Conservation (phyloP, 2,888 invertebrate genomes). For the Platynereis dumerilii region DNA sequence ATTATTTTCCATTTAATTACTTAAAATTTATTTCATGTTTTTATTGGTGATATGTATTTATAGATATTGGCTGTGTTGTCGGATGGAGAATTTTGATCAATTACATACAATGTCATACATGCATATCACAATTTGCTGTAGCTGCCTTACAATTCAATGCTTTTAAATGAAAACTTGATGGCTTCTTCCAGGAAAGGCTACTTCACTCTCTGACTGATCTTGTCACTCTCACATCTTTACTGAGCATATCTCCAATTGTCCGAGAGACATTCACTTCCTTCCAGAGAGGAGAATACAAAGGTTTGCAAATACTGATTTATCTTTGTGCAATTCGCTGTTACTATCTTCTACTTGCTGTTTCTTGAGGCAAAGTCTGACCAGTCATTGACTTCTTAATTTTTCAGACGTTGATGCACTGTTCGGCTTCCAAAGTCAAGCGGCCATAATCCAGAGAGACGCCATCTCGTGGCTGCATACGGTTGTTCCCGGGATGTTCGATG, state of each 20-base stretch:
- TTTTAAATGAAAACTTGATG: too few species aligned
- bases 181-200: constrained; percentile 81
- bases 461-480: constrained; percentile 87
- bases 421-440: constrained; percentile 65
- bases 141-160: too few species aligned
- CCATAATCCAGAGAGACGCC: constrained; percentile 80
- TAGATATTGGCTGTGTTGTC: too few species aligned
- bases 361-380: too few species aligned
- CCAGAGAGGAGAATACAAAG: constrained; percentile 62
- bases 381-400: constrained; percentile 25
- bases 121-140: too few species aligned
- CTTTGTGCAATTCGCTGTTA: neutral
- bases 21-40: neutral
- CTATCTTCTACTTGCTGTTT: neutral
- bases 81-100: too few species aligned
- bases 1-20: neutral
- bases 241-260: constrained; percentile 75
- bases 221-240: constrained; percentile 82
- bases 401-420: constrained; percentile 60
- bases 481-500: constrained; percentile 77
- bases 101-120: too few species aligned
- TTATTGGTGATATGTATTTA: neutral
- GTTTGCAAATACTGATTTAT: constrained; percentile 37
- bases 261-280: constrained; percentile 68
- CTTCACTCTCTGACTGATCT: constrained; percentile 85